Conservation (phyloP, 2,888 invertebrate genomes). For the Acleris sparsana region DNA sequence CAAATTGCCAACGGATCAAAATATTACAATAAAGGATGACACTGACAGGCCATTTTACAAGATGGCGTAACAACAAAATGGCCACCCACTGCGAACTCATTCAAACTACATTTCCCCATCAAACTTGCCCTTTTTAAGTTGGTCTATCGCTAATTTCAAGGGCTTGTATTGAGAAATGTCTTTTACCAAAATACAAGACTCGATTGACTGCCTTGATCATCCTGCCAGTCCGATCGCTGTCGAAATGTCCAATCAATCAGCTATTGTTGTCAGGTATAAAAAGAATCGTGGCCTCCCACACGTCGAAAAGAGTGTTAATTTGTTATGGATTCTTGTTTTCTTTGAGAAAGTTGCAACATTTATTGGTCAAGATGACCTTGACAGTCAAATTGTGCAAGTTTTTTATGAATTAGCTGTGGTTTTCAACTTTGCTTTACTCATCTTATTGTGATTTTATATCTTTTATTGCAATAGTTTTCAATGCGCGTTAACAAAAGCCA, state of each 20-base stretch:
- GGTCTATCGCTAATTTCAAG: constrained; percentile 17
- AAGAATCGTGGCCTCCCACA: constrained; percentile 21
- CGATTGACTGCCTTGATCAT: constrained; percentile 4
- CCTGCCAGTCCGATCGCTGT: constrained; percentile 12
- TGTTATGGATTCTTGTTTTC: constrained; percentile 27
- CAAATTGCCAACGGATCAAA: not conserved
- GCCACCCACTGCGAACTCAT: constrained; percentile 29
- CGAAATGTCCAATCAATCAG: constrained; percentile 33
- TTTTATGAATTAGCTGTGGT: constrained; percentile 27
- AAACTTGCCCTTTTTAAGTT: constrained; percentile 26
- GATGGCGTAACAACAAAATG: constrained; percentile 22
- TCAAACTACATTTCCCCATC: constrained; percentile 24
- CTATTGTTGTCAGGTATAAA: constrained; percentile 29
- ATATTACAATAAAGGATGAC: constrained; percentile 20
- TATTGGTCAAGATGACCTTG: constrained; percentile 20
- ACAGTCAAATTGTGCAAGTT: constrained; percentile 32
- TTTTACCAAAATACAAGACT: constrained; percentile 22
- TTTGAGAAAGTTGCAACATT: constrained; percentile 35
- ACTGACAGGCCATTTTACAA: constrained; percentile 25
- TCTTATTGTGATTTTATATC: constrained; percentile 12
- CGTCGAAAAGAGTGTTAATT: constrained; percentile 25
- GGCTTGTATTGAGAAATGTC: constrained; percentile 26
- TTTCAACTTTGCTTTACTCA: constrained; percentile 1
- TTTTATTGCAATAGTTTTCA: constrained; percentile 23
- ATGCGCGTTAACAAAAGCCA: constrained; percentile 18